Evolutionary conservation across 1,140 invertebrate species (phyloP).

Genomic region (Bombus vancouverensis): DNA sequence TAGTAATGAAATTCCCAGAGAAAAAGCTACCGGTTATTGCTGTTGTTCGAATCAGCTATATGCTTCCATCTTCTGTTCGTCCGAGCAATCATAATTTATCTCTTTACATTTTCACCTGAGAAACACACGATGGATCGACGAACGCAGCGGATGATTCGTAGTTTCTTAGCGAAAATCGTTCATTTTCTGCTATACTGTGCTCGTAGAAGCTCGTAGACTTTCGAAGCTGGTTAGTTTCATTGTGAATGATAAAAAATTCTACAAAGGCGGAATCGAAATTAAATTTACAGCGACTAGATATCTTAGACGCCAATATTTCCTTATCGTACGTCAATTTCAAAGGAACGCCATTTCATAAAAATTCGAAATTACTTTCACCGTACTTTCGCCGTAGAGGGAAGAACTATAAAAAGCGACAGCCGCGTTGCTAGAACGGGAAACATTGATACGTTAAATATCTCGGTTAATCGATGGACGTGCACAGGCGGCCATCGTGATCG

Average conservation of each 20-base stretch:
- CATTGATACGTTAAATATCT: constrained; percentile 1
- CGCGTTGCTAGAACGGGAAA: background rate
- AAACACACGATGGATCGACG: background rate
- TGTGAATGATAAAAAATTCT: background rate
- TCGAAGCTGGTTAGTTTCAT: too few species aligned
- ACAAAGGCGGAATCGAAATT: background rate
- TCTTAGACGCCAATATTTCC: background rate
- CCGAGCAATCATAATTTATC: background rate
- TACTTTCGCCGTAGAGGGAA: too few species aligned
- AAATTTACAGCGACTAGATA: background rate
- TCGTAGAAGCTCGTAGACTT: too few species aligned
- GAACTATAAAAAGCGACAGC: background rate
- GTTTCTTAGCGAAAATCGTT: too few species aligned
- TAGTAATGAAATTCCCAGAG: constrained; percentile 6
- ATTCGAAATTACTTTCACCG: too few species aligned
- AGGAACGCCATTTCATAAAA: too few species aligned
- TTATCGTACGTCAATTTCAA: background rate
- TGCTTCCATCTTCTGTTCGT: background rate
- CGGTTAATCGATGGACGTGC: background rate
- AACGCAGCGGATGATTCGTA: too few species aligned
- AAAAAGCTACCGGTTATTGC: background rate
- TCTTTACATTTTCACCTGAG: too few species aligned
- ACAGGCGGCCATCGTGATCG: background rate
- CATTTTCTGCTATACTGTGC: too few species aligned
- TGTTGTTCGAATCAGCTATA: background rate